Percentiles rank a stretch among this genome's conserved stretches.
These are phyloP conservation scores for Macaca mulatta DNA, from an alignment of 2,113 vertebrate genomes.

Conservation along the genomic window DNA sequence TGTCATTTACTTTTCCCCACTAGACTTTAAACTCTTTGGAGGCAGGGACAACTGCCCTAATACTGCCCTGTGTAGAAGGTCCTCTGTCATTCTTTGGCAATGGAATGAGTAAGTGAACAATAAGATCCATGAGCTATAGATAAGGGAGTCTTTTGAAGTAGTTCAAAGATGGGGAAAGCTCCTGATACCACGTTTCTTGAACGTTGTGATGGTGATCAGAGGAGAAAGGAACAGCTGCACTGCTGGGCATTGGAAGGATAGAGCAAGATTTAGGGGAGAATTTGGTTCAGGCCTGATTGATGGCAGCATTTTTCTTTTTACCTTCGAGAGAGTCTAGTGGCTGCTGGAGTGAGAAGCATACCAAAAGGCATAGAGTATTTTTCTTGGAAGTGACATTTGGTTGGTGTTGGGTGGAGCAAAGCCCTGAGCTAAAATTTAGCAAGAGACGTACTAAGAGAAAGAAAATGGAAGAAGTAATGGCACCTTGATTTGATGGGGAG, in stretches of 20 bases:
- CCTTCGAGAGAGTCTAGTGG: background rate
- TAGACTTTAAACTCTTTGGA: background rate
- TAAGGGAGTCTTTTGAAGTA: background rate
- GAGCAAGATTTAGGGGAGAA: background rate
- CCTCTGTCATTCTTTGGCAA: background rate
- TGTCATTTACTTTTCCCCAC: background rate
- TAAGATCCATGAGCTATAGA: background rate
- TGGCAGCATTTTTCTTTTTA: background rate
- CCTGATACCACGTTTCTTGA: background rate
- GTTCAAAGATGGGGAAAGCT: background rate
- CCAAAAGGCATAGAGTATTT: background rate
- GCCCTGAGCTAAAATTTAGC: background rate
- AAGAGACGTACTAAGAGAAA: background rate
- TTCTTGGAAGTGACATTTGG: background rate
- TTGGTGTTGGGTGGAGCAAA: slow-evolving; percentile 21
- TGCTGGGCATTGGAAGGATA: background rate
- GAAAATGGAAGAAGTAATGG: background rate
- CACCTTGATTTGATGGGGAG: background rate
- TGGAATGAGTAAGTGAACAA: background rate
- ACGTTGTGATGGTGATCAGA: background rate
- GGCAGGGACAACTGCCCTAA: background rate
- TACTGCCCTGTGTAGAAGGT: background rate
- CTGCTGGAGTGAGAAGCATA: background rate
- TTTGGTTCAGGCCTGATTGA: background rate
- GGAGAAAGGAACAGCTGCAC: background rate